Evolutionary conservation across 2,797 vertebrate genomes (phyloP).

Genomic region (Apodemus agrarius): DNA sequence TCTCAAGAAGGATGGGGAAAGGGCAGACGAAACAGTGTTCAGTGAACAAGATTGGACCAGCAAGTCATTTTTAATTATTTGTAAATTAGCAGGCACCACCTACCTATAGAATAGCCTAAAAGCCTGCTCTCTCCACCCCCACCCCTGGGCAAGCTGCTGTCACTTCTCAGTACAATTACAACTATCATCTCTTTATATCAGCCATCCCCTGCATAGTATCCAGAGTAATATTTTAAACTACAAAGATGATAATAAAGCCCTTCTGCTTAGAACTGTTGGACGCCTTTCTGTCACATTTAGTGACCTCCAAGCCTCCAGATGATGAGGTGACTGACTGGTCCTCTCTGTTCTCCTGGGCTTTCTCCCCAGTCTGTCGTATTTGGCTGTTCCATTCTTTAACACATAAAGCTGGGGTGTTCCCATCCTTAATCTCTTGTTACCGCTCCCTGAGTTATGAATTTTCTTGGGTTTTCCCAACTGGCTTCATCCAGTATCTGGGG

Average conservation of each 20-base stretch:
- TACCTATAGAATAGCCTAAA: background rate
- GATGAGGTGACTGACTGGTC: background rate
- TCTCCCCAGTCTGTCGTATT: background rate
- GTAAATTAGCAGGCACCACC: background rate
- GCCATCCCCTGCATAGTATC: background rate
- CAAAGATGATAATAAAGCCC: background rate
- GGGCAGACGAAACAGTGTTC: background rate
- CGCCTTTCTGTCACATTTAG: background rate
- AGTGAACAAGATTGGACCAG: background rate
- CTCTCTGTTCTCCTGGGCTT: background rate
- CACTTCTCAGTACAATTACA: background rate
- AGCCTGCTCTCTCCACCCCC: background rate
- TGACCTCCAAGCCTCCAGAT: background rate
- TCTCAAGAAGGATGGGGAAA: background rate
- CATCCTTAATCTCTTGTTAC: background rate
- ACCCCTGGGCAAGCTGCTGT: background rate
- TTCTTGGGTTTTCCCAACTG: background rate
- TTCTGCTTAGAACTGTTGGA: background rate
- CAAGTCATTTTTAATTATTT: background rate
- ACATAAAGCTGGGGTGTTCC: background rate
- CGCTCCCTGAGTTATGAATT: background rate
- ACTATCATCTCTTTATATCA: background rate
- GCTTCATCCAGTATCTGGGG: background rate
- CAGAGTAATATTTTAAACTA: slow-evolving; percentile 37
- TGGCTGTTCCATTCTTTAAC: background rate